Base-by-base conservation (phyloP, 2,888 invertebrate genomes). In the Germaria angustata region DNA sequence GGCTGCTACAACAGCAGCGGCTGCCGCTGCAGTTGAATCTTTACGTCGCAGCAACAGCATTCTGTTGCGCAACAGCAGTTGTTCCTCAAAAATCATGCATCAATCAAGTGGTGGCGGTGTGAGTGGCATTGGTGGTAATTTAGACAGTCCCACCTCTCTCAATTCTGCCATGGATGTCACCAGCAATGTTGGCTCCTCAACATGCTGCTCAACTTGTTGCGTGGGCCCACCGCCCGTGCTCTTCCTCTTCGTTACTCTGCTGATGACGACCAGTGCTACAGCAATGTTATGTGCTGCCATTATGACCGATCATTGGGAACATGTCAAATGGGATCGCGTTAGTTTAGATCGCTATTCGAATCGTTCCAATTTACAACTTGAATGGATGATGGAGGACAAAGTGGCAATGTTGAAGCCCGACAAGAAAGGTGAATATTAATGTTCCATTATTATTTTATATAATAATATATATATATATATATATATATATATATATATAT, bases 301-400 rank as follows among this genome's bases (percentile, higher is more conserved):
- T 89, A 96, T 97, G 95, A 96, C 96, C 80, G 96, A 96, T 89
- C 96, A 96, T 90, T 97, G 97, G 97, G 97, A 97, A 92, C 95
- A 96, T 89, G 95, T 97, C 84, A 93, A 93, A 79, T 97, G 97
- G 96, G 95, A 96, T 90, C 92, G 94, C 15, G 93, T 92, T 61
- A 90, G 88, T 63, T 79, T 91, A 44, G 89, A 90, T 76, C 88
- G 89, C n/a, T 88, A 90, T 53, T 86, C 90, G 6, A 91, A 91
- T 86, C 93, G 93, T 83, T 93, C 93, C 39, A 93, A 93, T 39
- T 78, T 90, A 68, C 88, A 89, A 87, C 90, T 95, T 84, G 94
- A 95, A 86, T 96, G 96, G 96, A 92, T 95, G 85, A 92, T 96
- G 79, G 95, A 96, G 84, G 95, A 94, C 13, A 94, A 94, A 85